These are phyloP conservation scores for Cantharis lateralis DNA, from an alignment of 2,888 invertebrate species.

Conservation along the genomic window DNA sequence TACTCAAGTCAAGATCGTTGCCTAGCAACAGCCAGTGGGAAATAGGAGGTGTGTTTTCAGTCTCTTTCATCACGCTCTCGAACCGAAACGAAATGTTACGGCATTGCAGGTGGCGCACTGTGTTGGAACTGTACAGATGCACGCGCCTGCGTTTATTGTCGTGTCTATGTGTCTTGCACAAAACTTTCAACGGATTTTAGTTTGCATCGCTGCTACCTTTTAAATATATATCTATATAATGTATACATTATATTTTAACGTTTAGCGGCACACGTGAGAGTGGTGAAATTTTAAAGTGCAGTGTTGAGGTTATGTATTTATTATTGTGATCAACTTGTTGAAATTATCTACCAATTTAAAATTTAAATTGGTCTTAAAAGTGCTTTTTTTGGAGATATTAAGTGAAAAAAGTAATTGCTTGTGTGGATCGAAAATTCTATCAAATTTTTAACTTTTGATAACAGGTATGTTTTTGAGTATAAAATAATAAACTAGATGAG, in stretches of 20 bases:
- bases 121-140: conserved; percentile 9
- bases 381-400: background rate
- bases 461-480: background rate
- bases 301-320: background rate
- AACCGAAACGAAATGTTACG: conserved; percentile 11
- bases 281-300: background rate
- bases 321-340: background rate
- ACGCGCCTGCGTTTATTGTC: background rate
- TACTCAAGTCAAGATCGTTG: conserved; percentile 25
- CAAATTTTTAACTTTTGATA: background rate
- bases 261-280: background rate
- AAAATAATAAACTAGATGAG: background rate
- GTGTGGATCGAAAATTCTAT: background rate
- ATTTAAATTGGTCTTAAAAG: background rate
- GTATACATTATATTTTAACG: background rate
- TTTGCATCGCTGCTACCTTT: background rate
- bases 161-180: background rate
- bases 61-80: conserved; percentile 15
- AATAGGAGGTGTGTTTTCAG: conserved; percentile 26
- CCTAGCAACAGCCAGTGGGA: conserved; percentile 36
- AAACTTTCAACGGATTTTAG: conserved; percentile 1
- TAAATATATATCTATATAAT: background rate
- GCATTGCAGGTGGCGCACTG: conserved; percentile 14
- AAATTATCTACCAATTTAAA: background rate
- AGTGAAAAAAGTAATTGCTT: background rate